Percentiles rank a stretch among this genome's conserved stretches.
Conservation (phyloP, 2,888 invertebrate genomes). For the Linyphia triangularis region DNA sequence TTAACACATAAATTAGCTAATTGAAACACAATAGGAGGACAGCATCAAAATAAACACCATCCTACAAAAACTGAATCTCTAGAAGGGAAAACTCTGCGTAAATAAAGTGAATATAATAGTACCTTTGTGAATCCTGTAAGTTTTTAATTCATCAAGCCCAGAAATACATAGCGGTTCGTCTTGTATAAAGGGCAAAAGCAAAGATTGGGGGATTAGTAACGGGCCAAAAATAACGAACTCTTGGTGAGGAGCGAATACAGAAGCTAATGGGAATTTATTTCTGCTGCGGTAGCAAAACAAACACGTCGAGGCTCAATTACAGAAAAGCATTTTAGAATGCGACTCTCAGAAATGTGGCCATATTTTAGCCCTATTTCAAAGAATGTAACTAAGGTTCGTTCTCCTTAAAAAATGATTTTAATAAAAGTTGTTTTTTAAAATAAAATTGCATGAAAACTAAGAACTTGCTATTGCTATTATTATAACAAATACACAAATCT, state of each 20-base stretch:
- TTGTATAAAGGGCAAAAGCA: constrained; percentile 46
- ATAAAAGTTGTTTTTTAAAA: too few relatives aligned
- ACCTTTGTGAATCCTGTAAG: constrained; percentile 56
- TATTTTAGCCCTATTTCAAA: not conserved
- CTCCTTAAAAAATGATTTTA: too few relatives aligned
- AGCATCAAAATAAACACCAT: not conserved
- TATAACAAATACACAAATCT: too few relatives aligned
- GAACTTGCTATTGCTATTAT: too few relatives aligned
- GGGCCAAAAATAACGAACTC: constrained; percentile 73
- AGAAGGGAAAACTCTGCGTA: constrained; percentile 20
- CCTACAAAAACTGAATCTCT: constrained; percentile 9
- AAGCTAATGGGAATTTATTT: constrained; percentile 73
- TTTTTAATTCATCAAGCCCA: constrained; percentile 64
- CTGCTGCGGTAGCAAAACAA: constrained; percentile 67
- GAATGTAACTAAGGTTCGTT: too few relatives aligned
- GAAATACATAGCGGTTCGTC: constrained; percentile 61
- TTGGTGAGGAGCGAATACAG: constrained; percentile 39
- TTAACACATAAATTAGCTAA: not conserved
- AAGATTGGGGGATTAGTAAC: constrained; percentile 66
- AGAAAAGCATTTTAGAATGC: constrained; percentile 26
- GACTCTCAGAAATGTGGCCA: constrained; percentile 14
- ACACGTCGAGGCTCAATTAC: constrained; percentile 66
- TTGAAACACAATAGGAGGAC: constrained; percentile 6
- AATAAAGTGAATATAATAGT: constrained; percentile 64
- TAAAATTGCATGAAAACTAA: too few relatives aligned